Base-by-base conservation (phyloP, 2,888 invertebrate species). In the Orchestes rusci region DNA sequence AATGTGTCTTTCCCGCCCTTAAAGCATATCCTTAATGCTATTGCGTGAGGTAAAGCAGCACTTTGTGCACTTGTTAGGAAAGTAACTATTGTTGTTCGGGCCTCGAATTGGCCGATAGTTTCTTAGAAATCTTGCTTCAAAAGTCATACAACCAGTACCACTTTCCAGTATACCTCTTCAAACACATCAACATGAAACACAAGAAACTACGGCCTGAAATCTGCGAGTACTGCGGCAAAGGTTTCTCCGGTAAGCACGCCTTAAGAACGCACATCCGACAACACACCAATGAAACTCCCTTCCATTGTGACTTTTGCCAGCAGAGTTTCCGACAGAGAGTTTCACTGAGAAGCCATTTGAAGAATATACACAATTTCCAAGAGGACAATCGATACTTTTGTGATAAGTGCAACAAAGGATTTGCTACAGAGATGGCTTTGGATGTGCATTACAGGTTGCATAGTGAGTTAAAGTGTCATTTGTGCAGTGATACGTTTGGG, bases 281-380 rank as follows among this genome's bases (percentile, higher is more conserved):
- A 39, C 62, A 63, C 38, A 63, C 62, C 2, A 59, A 59, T 31
- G 59, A 59, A 28, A 56, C 59, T 4, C 62, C 62, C 1, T 61
- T 56, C 31, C 54, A 54, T 12, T 62, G 62, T 37, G 53, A 53
- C 18, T 43, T 59, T 17, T 62, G 62, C 35, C 56, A 55, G 2
- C 56, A 60, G 27, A 58, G 61, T 23, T 62, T 51, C 23, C 48
- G 61, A 20, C 61, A 63, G 38, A 51, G 56, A 29, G 60, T 62
- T 4, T 62, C 61, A 1, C 37, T 63, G 13, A 55, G 56, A 17
- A 59, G 59, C 2, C 61, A 63, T 48, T 38, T 62, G 16, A 63
- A 59, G 47, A 60, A 59, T n/a, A 58, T 58, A 35, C 61, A 62
- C 46, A 56, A 56, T 5, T 45, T 58, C 31, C 50, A 57, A 27